Percentiles rank a stretch among this genome's conserved stretches.
Conservation (phyloP, 2,797 vertebrate species). For the Syndactyla subalaris region DNA sequence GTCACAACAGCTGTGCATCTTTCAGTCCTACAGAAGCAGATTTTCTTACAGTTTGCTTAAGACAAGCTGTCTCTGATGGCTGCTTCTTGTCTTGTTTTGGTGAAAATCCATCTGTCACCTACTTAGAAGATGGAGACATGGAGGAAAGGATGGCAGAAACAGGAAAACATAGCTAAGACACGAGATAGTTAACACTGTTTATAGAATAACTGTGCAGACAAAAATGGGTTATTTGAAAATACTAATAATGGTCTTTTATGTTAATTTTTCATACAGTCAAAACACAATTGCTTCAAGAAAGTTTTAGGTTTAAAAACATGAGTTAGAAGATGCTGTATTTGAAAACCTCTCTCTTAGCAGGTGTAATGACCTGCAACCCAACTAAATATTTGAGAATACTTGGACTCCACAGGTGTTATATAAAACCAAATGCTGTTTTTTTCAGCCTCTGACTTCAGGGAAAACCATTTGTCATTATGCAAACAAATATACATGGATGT, state of each 20-base stretch:
- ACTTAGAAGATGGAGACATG: background rate
- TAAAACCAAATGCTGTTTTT: background rate
- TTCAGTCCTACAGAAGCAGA: background rate
- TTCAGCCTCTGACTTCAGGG: background rate
- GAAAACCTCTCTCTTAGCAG: background rate
- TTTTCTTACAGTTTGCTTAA: conserved; percentile 33
- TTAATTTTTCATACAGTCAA: background rate
- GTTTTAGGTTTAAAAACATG: background rate
- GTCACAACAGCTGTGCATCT: background rate
- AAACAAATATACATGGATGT: background rate
- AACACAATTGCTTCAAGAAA: background rate
- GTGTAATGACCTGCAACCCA: background rate
- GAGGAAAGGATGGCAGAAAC: background rate
- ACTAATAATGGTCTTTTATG: background rate
- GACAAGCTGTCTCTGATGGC: conserved; percentile 27
- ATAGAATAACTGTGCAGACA: background rate
- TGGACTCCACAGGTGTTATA: background rate
- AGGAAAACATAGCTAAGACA: background rate
- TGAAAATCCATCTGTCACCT: conserved; percentile 38
- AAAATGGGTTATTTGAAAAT: background rate
- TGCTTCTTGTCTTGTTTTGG: conserved; percentile 37
- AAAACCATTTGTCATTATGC: background rate
- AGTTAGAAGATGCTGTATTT: background rate
- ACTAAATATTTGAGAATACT: background rate
- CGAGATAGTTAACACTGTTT: background rate